Base-by-base conservation (phyloP, 2,113 vertebrate species). In the Antigone vipio region DNA sequence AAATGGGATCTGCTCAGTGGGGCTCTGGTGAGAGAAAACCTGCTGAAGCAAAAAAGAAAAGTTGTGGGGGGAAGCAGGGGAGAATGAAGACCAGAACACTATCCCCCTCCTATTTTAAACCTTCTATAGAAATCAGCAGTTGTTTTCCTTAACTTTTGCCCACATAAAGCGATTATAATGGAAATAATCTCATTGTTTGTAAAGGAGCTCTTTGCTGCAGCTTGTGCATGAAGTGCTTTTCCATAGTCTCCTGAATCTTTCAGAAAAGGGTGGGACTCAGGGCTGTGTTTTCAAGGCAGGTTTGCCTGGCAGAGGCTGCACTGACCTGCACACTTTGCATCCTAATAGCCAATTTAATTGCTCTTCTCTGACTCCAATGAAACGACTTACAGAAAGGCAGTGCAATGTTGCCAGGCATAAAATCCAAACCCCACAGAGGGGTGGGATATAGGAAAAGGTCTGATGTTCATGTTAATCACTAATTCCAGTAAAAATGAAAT, bases 401-500 rank as follows among this genome's bases (percentile, higher is more conserved):
- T 22, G 40, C 60, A 58, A 26, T 58, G 58, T 88, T 88, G 56
- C 85, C 35, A 73, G 35, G 60, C 68, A 59, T 80, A 58, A 93
- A 76, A 81, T 27, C 35, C 38, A 90, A 86, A 72, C 52, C 34
- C 66, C 42, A 50, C 52, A 68, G 59, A 84, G 52, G 63, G 62
- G 27, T 76, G 60, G 29, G 38, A 50, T 83, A 53, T 75, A 88
- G 82, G 58, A 68, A 91, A 92, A 67, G 13, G 50, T 83, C 49
- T 83, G 75, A 72, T 59, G 44, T 68, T 90, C 78, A 30, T 50
- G n/a, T 88, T 92, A 95, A 89, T 95, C 81, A 77, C 55, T 69
- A 62, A 88, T 94, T 95, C 67, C 74, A 93, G 89, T 94, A 92
- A 92, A 94, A 93, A 80, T 77, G n/a, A 85, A 91, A 88, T 92